Evolutionary conservation across 2,888 invertebrate species (phyloP), one percentile per base, ranked within the genome.

Genomic region (Drosophila rellima): DNA sequence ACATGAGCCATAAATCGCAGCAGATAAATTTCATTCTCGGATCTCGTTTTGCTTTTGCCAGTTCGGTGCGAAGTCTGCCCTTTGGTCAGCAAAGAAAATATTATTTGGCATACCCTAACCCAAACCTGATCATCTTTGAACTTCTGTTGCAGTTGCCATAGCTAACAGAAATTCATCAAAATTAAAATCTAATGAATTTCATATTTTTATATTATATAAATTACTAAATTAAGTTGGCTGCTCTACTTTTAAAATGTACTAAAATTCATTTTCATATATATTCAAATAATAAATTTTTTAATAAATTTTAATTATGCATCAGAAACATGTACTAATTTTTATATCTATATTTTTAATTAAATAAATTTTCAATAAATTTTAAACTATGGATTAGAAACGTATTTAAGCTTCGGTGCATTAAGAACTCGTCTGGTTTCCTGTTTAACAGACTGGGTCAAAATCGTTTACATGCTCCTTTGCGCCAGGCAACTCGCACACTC

Each of bases 21-120:
- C 83, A 84, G 86, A 88, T 84, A 88, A 82, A 88, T 88, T 82
- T 80, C 68, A 73, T 78, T 79, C 82, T 85, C 68, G 73, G 71
- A 73, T 80, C 78, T 75, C 72, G 40, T 64, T 75, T 79, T 74
- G 65, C 66, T 78, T 66, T 66, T 68, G 44, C 60, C 61, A 62
- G 63, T 42, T 51, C 55, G 70, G 56, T 60, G 64, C 42, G 51
- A 59, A 67, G 71, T 65, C 72, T 59, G 80, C 71, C 80, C 67
- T 76, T 72, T 78, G 78, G 67, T 60, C 70, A 52, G 57, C 65
- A 39, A 70, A 57, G 64, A 65, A 85, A 81, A 74, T 78, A 78
- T 65, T 76, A 65, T 76, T 68, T 62, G 48, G 50, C 47, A 62
- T 74, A 66, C 75, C n/a, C 75, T 76, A 29, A 47, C 37, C n/a